These are phyloP conservation scores for Porites australiensis DNA, from an alignment of 64 coral and sea anemone species.

Conservation along the genomic window DNA sequence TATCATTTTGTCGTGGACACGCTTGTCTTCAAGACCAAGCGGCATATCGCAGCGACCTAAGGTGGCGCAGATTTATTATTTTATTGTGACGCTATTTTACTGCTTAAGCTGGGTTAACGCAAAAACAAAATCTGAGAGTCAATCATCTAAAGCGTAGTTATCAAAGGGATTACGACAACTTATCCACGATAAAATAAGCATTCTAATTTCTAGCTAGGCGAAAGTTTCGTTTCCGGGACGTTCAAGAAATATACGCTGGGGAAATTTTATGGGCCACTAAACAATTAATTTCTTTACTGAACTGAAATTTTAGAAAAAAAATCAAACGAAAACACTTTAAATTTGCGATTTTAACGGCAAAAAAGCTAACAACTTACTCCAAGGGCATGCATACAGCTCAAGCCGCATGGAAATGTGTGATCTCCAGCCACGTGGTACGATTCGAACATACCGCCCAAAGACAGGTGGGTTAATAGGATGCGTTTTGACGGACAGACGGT, in stretches of 20 bases:
- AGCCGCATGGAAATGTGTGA: slow-evolving; percentile 73
- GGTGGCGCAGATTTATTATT: not conserved
- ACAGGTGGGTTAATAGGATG: slow-evolving; percentile 66
- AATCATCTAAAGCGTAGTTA: no score
- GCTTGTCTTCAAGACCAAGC: slow-evolving; percentile 49
- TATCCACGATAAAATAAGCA: no score
- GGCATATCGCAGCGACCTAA: slow-evolving; percentile 70
- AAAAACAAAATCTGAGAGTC: no score
- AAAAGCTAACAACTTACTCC: slow-evolving; percentile 62
- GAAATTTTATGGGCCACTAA: no score
- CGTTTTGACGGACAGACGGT: slow-evolving; percentile 50
- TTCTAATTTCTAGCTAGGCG: no score
- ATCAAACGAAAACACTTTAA: not conserved
- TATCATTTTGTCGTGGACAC: slow-evolving; percentile 40
- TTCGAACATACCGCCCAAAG: slow-evolving; percentile 65
- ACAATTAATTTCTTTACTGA: no score
- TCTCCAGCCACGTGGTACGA: slow-evolving; percentile 81
- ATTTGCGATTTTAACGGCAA: not conserved
- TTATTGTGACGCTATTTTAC: no score
- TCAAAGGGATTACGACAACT: no score
- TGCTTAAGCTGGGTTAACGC: no score
- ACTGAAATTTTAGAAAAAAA: no score
- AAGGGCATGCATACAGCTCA: slow-evolving; percentile 85
- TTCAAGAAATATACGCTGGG: no score
- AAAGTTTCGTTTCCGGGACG: no score